Evolutionary conservation across 2,113 vertebrate species (phyloP), one percentile per base, ranked within the genome.

Genomic region (Chaetops frenatus): DNA sequence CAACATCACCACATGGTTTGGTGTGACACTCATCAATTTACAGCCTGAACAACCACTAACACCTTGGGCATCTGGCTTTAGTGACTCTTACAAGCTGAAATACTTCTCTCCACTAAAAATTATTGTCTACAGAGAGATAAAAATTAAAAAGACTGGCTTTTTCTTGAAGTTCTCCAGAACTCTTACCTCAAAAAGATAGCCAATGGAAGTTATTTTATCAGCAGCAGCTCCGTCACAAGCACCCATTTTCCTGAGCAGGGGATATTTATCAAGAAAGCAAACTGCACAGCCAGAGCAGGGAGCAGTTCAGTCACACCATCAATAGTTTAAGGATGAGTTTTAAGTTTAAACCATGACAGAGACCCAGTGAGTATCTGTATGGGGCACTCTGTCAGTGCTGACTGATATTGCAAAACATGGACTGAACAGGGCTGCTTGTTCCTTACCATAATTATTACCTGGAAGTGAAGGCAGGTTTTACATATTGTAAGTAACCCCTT

Each of bases 401-500:
- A 24, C 12, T 14, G 29, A 16, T 17, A 15, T 21, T 36, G 23
- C 5, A 3, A 62, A 48, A 42, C 2, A 9, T 4, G 5, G 79
- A 8, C 20, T 38, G 40, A 29, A 8, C 45, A 56, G 56, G 20
- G 35, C 12, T 8, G 4, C 15, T n/a, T 56, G 20, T 6, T 58
- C 23, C 35, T 40, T 21, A 12, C 17, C 10, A 17, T 0, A 36
- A 12, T n/a, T 28, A 29, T 1, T 1, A 40, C 15, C 53, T 16
- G 3, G 53, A 72, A 67, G 18, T 2, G 4, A 69, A 56, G 8
- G 7, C 24, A 48, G 7, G 9, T 61, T 70, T 83, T 7, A 86
- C 12, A 50, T 4, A 13, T 3, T 6, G 0, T 6, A 42, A 62
- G 11, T 10, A 47, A 11, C 6, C 21, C 12, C 15, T 38, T 28